phyloP scores from a whole-genome alignment of 2,113 vertebrate species.

The Rattus rattus region DNA sequence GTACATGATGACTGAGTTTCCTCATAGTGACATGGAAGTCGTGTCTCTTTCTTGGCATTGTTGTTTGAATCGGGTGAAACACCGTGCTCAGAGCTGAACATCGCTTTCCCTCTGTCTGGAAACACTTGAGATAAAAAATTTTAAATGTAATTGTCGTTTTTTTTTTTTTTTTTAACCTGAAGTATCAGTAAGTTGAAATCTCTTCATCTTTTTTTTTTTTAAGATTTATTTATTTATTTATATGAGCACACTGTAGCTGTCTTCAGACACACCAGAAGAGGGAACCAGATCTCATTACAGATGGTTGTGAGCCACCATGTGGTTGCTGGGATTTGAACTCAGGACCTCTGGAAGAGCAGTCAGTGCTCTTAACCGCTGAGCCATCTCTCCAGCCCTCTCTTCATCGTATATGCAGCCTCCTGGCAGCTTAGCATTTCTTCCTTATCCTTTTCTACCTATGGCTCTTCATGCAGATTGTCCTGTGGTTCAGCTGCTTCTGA shows the following conservation, averaged over 20 bases:
- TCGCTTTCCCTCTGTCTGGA: neutral
- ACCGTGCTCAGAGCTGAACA: neutral
- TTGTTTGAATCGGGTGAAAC: neutral
- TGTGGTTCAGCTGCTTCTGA: neutral
- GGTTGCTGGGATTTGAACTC: no score
- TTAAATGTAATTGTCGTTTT: neutral
- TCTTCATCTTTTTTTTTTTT: neutral
- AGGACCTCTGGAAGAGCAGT: no score
- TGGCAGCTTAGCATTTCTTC: neutral
- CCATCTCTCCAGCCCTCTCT: neutral
- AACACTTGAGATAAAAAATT: neutral
- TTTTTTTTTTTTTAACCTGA: neutral
- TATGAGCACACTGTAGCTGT: no score
- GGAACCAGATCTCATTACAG: no score
- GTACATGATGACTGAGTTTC: neutral
- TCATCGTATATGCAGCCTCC: neutral
- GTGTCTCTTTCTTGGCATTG: neutral
- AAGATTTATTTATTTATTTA: no score
- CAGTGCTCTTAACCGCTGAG: no score
- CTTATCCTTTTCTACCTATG: neutral
- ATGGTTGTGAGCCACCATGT: no score
- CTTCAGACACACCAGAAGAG: no score
- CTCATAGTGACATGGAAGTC: conserved; percentile 18
- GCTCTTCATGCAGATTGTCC: neutral
- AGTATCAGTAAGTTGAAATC: neutral